Evolutionary conservation across 2,797 vertebrate genomes (phyloP).

Genomic region (Sylvia borin): DNA sequence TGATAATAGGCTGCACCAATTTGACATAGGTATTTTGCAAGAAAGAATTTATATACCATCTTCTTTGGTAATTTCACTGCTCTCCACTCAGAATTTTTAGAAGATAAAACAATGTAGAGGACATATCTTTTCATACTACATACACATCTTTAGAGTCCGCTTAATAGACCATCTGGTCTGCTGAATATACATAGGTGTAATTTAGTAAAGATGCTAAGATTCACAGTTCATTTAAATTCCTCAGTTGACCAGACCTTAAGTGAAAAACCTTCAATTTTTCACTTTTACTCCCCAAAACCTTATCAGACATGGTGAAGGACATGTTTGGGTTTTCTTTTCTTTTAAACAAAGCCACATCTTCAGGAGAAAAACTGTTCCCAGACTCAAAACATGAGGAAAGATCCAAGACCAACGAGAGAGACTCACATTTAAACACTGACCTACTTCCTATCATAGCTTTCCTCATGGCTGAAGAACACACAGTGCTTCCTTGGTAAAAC

Average conservation of each 20-base stretch:
- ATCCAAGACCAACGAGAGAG: slow-evolving; percentile 11
- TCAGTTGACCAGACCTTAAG: not conserved
- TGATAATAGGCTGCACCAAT: not conserved
- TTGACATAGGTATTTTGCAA: not conserved
- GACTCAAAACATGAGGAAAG: slow-evolving; percentile 15
- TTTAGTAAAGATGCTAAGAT: not conserved
- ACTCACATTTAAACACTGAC: slow-evolving; percentile 45
- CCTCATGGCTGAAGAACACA: slow-evolving; percentile 22
- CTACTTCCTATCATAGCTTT: slow-evolving; percentile 62
- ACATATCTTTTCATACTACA: not conserved
- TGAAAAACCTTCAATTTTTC: not conserved
- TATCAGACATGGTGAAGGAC: not conserved
- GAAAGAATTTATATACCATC: not conserved
- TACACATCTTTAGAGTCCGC: not conserved
- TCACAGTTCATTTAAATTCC: not conserved
- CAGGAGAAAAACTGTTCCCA: not conserved
- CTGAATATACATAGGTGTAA: not conserved
- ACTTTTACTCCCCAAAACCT: not conserved
- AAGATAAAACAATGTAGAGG: not conserved
- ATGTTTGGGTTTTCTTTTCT: not conserved
- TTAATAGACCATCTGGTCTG: not conserved
- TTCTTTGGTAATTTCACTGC: not conserved
- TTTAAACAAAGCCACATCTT: slow-evolving; percentile 14
- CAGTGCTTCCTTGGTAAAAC: not conserved
- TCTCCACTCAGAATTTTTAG: not conserved